These are phyloP conservation scores for Acleris sparsana DNA, from an alignment of 2,888 invertebrate species.

Conservation along the genomic window DNA sequence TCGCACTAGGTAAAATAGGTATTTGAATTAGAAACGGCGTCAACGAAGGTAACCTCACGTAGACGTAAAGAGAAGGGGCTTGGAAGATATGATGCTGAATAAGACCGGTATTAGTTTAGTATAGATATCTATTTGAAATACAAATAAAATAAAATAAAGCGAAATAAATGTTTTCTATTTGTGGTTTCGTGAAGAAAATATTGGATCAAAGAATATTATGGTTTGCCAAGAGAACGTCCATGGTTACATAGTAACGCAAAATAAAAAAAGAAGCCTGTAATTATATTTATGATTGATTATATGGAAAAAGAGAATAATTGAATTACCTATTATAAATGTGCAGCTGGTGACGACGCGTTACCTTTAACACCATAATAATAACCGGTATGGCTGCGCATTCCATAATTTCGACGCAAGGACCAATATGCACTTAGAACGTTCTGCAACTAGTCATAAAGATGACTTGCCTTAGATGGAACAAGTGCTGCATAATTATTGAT, in stretches of 20 bases:
- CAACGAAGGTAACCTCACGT: slow-evolving; percentile 54
- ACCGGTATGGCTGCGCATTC: slow-evolving; percentile 10
- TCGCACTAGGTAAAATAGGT: background rate
- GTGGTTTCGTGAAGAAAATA: no score
- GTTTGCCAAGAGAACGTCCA: no score
- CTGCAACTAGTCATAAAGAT: slow-evolving; percentile 49
- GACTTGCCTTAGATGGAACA: slow-evolving; percentile 53
- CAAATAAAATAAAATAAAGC: no score
- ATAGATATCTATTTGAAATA: no score
- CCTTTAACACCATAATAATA: slow-evolving; percentile 28
- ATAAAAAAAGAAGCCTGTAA: no score
- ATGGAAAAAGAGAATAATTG: slow-evolving; percentile 6
- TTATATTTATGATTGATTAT: background rate
- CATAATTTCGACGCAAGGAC: slow-evolving; percentile 36
- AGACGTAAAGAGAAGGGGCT: slow-evolving; percentile 53
- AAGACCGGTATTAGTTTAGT: background rate
- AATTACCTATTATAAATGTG: slow-evolving; percentile 2
- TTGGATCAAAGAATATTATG: no score
- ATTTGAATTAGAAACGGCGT: slow-evolving; percentile 56
- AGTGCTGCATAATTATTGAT: slow-evolving; percentile 56
- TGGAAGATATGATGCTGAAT: slow-evolving; percentile 38
- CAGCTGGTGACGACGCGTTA: slow-evolving; percentile 24
- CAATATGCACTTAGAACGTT: slow-evolving; percentile 23
- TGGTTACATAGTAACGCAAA: no score
- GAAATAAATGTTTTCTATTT: no score